These are phyloP conservation scores for Lasiommata megera DNA, from an alignment of 2,888 invertebrate genomes.

Conservation along the genomic window DNA sequence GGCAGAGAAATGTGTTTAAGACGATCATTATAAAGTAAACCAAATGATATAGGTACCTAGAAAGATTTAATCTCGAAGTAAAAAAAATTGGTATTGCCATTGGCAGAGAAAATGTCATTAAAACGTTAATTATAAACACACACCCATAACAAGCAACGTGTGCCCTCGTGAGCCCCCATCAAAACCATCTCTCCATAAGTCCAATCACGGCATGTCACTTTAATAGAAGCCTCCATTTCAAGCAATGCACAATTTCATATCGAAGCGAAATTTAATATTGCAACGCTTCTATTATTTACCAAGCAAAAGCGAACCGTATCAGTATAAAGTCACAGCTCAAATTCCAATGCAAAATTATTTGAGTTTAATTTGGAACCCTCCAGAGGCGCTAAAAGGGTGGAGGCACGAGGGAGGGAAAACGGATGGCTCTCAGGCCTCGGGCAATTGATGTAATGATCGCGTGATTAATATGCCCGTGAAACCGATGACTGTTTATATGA, in stretches of 20 bases:
- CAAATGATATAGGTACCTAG: too few relatives aligned
- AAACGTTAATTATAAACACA: not conserved
- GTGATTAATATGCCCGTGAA: constrained; percentile 51
- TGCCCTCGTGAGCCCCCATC: constrained; percentile 2
- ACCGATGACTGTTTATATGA: constrained; percentile 10
- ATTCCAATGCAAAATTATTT: constrained; percentile 61
- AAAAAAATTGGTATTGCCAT: too few relatives aligned
- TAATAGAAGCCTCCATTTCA: constrained; percentile 15
- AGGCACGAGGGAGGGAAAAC: constrained; percentile 54
- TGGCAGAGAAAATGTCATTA: too few relatives aligned
- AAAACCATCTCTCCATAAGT: constrained; percentile 5
- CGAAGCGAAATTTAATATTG: constrained; percentile 18
- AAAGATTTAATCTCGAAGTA: too few relatives aligned
- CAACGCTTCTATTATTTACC: constrained; percentile 20
- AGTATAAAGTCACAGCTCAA: constrained; percentile 38
- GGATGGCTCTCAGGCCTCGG: constrained; percentile 51
- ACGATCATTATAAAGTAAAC: too few relatives aligned
- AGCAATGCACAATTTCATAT: constrained; percentile 16
- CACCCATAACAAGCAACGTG: not conserved
- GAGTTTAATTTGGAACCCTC: constrained; percentile 65
- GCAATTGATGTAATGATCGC: constrained; percentile 56
- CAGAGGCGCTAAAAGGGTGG: constrained; percentile 62
- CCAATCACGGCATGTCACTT: constrained; percentile 16
- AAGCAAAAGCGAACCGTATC: constrained; percentile 52
- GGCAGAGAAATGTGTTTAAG: too few relatives aligned